Percentiles rank a stretch among this genome's conserved stretches.
Conservation (phyloP, 2,113 vertebrate genomes). For the Dinomys branickii region DNA sequence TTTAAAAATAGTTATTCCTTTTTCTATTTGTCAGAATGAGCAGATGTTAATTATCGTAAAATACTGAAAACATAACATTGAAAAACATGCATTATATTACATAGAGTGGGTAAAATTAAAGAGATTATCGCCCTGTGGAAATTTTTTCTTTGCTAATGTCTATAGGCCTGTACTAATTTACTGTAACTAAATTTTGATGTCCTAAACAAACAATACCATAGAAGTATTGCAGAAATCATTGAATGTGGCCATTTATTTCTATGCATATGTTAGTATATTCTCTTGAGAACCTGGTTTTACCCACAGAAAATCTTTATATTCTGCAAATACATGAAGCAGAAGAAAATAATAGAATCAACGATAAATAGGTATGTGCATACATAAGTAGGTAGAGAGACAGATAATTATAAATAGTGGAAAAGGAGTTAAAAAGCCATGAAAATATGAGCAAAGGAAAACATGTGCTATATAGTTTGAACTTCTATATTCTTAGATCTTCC, state of each 20-base stretch:
- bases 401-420: neutral
- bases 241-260: neutral
- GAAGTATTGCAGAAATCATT: neutral
- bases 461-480: neutral
- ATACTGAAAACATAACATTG: slow-evolving; percentile 8
- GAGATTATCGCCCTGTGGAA: neutral
- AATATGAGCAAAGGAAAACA: neutral
- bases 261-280: neutral
- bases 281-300: neutral
- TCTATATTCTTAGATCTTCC: neutral
- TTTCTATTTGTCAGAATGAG: neutral
- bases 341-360: neutral
- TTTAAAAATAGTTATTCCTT: neutral
- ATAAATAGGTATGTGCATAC: neutral
- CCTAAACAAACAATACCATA: neutral
- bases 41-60: neutral
- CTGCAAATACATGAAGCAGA: neutral
- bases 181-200: neutral
- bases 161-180: neutral
- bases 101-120: neutral
- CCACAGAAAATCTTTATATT: neutral
- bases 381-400: too few species aligned
- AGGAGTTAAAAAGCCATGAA: neutral
- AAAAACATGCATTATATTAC: neutral
- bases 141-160: neutral